Conservation (phyloP, 1,140 invertebrate species). For the Hydropsyche tenuis region DNA sequence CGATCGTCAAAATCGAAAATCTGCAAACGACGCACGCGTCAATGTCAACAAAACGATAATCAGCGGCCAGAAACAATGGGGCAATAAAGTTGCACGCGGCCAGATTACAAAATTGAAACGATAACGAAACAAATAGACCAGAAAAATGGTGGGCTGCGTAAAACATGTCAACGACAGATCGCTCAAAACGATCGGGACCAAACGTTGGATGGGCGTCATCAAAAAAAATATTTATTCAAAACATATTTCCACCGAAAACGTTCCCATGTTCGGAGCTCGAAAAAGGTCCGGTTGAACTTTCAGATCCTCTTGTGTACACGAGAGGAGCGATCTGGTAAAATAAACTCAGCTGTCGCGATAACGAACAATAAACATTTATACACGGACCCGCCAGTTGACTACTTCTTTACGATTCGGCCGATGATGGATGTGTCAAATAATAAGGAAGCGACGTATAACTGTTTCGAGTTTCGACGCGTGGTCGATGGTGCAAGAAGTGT, state of each 20-base stretch:
- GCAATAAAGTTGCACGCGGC: neutral
- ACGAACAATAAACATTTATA: neutral
- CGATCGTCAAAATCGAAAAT: neutral
- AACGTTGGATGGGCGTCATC: too few species aligned
- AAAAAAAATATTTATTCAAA: too few species aligned
- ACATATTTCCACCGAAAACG: too few species aligned
- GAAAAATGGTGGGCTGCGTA: neutral
- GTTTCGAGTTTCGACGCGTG: too few species aligned
- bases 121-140: too few species aligned
- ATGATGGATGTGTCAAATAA: too few species aligned
- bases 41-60: conserved; percentile 5
- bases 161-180: neutral
- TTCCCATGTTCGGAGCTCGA: too few species aligned
- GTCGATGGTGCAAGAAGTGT: too few species aligned
- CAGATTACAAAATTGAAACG: neutral
- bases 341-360: conserved; percentile 8
- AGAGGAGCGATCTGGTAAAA: neutral
- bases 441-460: too few species aligned
- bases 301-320: neutral
- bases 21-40: neutral
- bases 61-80: neutral
- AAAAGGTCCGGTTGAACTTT: neutral
- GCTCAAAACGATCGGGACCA: too few species aligned
- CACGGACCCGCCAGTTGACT: too few species aligned
- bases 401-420: too few species aligned